Evolutionary conservation across 2,113 vertebrate genomes (phyloP), one percentile per base, ranked within the genome.

Genomic region (Hemiprocne comata): DNA sequence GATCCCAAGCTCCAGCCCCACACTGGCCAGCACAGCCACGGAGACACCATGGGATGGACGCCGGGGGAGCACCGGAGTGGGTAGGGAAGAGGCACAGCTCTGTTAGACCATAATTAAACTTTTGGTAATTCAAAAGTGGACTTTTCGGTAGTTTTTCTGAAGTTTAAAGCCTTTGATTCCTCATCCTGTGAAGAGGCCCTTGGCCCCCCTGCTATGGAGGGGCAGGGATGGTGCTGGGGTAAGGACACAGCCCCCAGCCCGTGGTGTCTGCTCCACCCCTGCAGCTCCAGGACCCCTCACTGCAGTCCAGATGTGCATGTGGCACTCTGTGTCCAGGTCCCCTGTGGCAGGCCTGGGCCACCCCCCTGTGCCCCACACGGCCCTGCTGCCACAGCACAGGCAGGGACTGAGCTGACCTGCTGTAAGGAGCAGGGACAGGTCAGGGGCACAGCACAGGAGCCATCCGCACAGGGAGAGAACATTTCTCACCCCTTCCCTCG

Each of bases 141-240:
- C 9, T 58, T 80, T 6, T 66, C 88, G 92, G 95, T 84, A 84
- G 90, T 73, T 93, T 57, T 77, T 36, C 60, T 25, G 3, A 16
- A n/a, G 87, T 91, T 94, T 92, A 83, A 93, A 93, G 94, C 92
- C 91, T 85, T 93, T 81, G 80, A 91, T 88, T 89, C 74, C 2
- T 50, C 33, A 31, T 66, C 75, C 81, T 71, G 80, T 4, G n/a
- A 53, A 9, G 65, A 1, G 38, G 64, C 73, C 57, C 36, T 64
- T 0, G 11, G 61, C 36, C 72, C 36, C 76, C 36, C 36, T 5
- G 80, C 11, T 1, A 3, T 6, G 5, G 3, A 23, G 38, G 65
- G 36, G 24, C 54, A 17, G 73, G 8, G 23, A 48, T 0, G 5
- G 74, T 9, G 90, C 91, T 3, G 4, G 57, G 58, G 79, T 3